Evolutionary conservation across 2,797 vertebrate species (phyloP), one percentile per base, ranked within the genome.

Genomic region (Rhabdomys pumilio): DNA sequence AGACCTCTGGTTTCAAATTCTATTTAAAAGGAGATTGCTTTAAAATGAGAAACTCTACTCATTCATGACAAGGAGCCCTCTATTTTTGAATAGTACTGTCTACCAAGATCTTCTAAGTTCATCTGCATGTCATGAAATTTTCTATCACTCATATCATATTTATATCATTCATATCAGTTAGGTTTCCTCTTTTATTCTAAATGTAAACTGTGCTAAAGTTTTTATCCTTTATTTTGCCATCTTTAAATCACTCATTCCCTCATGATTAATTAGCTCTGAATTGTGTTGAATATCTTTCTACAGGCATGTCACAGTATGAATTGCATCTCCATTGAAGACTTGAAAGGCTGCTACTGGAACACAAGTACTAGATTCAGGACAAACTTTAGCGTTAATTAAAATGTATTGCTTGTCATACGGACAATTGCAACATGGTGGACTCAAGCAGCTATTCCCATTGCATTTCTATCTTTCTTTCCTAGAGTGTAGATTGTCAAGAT

Each of bases 191-290:
- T 96, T 93, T 3, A 50, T 90, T 95, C 53, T 90, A n/a, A 8
- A 77, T 69, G 72, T 38, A 93, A 82, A 75, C 9, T 72, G 17
- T 8, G 4, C 31, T 53, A 75, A 65, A 41, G 0, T 76, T 90
- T 94, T 92, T 53, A 38, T 81, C 77, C 24, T 95, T 89, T 91
- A 73, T 65, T 1, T 59, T 69, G 3, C 24, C 38, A 79, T 92
- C 89, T 81, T 19, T 86, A 59, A 88, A 90, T 67, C 3, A 75
- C 89, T 24, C 90, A 83, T 92, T 95, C 79, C 53, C 31, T 84
- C 38, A 59, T 96, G 97, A 92, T 97, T 94, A 95, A 96, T 96
- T 96, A 96, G 31, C 44, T 96, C n/a, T 89, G 89, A 96, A 91
- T 95, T 92, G 73, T 94, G 47, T 92, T 96, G 73, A 80, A 50